Conservation (phyloP, 2,797 vertebrate genomes). For the Holocentrus rufus region DNA sequence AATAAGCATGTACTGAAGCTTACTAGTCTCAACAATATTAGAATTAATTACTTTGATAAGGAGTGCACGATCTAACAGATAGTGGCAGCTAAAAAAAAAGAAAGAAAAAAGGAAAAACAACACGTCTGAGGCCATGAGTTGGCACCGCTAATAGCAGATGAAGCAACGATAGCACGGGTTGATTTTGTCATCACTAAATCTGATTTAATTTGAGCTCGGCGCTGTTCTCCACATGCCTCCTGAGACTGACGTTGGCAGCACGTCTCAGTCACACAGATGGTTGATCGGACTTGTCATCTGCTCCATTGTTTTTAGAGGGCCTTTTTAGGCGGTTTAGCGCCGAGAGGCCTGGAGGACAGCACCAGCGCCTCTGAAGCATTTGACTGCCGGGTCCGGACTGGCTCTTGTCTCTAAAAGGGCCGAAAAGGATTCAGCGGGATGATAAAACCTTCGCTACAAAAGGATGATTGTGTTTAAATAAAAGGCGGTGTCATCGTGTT, state of each 20-base stretch:
- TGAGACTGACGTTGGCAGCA: slow-evolving; percentile 61
- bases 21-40: slow-evolving; percentile 6
- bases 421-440: background rate
- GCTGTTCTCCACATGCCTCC: slow-evolving; percentile 45
- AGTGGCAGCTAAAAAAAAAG: slow-evolving; percentile 17
- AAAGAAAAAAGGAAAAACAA: slow-evolving; percentile 25
- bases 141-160: slow-evolving; percentile 42
- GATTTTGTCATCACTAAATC: slow-evolving; percentile 56
- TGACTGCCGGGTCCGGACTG: background rate
- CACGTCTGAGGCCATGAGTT: slow-evolving; percentile 31
- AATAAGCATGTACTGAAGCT: slow-evolving; percentile 7
- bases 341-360: slow-evolving; percentile 37
- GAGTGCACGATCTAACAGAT: slow-evolving; percentile 19
- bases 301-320: slow-evolving; percentile 39
- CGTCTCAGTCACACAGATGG: slow-evolving; percentile 66
- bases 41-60: slow-evolving; percentile 39
- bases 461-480: slow-evolving; percentile 3
- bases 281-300: slow-evolving; percentile 63
- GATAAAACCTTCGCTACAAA: slow-evolving; percentile 18
- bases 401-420: slow-evolving; percentile 5
- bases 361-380: slow-evolving; percentile 32
- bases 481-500: background rate
- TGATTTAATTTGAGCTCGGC: slow-evolving; percentile 66
- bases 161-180: slow-evolving; percentile 46
- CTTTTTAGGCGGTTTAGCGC: slow-evolving; percentile 21